A percentile compares a stretch with the other conserved stretches of the same genome.
phyloP scores from a whole-genome alignment of 2,888 invertebrate species.

The Sisyra terminalis region DNA sequence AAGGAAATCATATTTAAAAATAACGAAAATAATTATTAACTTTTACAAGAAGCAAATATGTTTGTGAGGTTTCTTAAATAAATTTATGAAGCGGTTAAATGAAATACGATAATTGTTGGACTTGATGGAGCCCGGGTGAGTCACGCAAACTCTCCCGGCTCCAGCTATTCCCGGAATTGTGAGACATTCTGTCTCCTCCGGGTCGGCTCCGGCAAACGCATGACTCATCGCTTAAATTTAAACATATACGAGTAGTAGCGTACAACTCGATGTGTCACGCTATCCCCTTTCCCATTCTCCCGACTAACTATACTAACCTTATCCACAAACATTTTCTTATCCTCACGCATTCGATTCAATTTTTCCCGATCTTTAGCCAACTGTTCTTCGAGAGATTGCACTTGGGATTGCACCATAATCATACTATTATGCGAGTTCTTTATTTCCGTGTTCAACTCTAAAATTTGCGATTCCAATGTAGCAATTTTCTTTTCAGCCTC shows the following conservation, averaged over 20 bases:
- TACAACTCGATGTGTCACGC: too few species aligned
- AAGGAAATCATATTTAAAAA: neutral
- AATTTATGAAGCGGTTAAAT: too few species aligned
- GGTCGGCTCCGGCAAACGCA: too few species aligned
- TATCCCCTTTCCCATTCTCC: too few species aligned
- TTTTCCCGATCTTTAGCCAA: constrained; percentile 23
- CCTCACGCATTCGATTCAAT: constrained; percentile 21
- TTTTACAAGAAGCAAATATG: neutral
- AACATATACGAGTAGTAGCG: too few species aligned
- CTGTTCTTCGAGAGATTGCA: constrained; percentile 20
- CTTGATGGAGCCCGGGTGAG: too few species aligned
- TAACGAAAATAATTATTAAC: neutral
- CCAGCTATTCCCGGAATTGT: constrained; percentile 1
- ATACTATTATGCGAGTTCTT: constrained; percentile 23
- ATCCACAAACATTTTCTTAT: constrained; percentile 21
- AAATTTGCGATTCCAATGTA: constrained; percentile 15
- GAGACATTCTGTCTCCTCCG: constrained; percentile 4
- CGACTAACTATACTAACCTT: constrained; percentile 19
- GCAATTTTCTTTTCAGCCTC: constrained; percentile 16
- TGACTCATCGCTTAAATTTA: too few species aligned
- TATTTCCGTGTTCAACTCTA: constrained; percentile 16
- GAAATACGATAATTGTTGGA: too few species aligned
- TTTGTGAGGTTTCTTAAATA: too few species aligned
- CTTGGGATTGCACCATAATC: constrained; percentile 17
- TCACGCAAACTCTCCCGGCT: too few species aligned